Evolutionary conservation across 2,113 vertebrate species (phyloP).

Genomic region (Antechinus stuartii): DNA sequence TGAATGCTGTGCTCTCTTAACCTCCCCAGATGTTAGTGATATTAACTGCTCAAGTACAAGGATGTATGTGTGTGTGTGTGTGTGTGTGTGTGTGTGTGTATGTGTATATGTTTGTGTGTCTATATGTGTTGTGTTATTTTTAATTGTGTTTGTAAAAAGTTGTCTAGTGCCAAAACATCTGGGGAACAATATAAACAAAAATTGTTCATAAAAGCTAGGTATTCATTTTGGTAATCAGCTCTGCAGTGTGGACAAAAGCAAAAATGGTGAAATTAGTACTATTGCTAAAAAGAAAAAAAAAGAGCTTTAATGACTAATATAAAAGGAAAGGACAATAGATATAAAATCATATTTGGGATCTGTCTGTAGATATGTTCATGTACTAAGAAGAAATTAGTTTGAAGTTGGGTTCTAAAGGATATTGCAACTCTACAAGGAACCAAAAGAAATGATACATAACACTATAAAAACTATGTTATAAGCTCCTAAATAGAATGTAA

Average conservation of each 20-base stretch:
- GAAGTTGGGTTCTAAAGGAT: conserved; percentile 16
- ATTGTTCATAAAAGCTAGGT: not conserved
- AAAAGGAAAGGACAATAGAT: conserved; percentile 42
- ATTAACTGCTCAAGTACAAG: not conserved
- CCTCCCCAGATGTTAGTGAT: not conserved
- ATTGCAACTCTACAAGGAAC: not conserved
- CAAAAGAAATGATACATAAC: not conserved
- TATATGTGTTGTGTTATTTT: not conserved
- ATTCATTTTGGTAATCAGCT: not conserved
- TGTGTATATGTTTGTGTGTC: not conserved
- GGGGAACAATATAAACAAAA: conserved; percentile 2
- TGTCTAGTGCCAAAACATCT: not conserved
- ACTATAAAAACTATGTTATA: not conserved
- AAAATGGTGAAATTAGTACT: conserved; percentile 27
- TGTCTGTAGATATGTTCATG: not conserved
- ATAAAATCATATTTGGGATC: not conserved
- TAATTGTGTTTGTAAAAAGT: not conserved
- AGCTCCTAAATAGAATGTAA: not conserved
- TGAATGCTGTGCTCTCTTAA: not conserved
- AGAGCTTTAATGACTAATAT: not conserved
- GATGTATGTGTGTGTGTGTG: not conserved
- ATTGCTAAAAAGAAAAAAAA: not conserved
- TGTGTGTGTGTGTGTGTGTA: not conserved
- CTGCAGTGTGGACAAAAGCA: conserved; percentile 32
- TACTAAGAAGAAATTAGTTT: not conserved